Base-by-base conservation (phyloP, 1,140 invertebrate genomes). In the Pachyrhynchus sulphureomaculatus region DNA sequence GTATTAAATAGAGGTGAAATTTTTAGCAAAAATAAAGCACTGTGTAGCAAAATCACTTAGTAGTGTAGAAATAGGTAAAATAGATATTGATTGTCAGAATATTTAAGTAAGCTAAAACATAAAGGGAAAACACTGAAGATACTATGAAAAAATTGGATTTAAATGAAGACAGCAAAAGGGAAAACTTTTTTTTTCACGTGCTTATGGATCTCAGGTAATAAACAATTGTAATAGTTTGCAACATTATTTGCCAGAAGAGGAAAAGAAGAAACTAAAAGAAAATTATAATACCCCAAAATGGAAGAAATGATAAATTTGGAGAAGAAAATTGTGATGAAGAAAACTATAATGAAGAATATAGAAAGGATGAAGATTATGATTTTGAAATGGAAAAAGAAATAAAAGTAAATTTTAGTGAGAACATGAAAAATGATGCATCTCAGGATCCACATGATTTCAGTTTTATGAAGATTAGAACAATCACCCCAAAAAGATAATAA, bases 21-120 rank as follows among this genome's bases (percentile, higher is more conserved):
- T 10, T 68, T 66, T 36, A 39, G 17, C 26, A 72, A 65, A 67
- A 70, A 71, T 54, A 64, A 56, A 33, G 66, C 59, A 2, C 32
- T 70, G 48, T 39, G 37, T 69, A 9, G 45, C 71, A 26, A 65
- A 62, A 58, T 24, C 66, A 15, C 17, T 71, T 1, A 12, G 15
- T 17, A 33, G 52, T 13, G 5, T 18, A 4, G 42, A 65, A 17
- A 23, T 39, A 20, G 15, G 20, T 51, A 47, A 52, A 12, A 53
- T 39, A 8, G 34, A 56, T 33, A 13, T 10, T 32, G 17, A 37
- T 29, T 67, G 18, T 44, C 56, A 0, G 20, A 47, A 9, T 64
- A 60, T 36, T 47, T 69, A 18, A 52, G 23, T 24, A 17, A 24
- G 5, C 0, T 51, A 29, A 61, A 61, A 37, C 21, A 17, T 1